phyloP scores from a whole-genome alignment of 2,888 invertebrate genomes.

The Melitaea athalia region DNA sequence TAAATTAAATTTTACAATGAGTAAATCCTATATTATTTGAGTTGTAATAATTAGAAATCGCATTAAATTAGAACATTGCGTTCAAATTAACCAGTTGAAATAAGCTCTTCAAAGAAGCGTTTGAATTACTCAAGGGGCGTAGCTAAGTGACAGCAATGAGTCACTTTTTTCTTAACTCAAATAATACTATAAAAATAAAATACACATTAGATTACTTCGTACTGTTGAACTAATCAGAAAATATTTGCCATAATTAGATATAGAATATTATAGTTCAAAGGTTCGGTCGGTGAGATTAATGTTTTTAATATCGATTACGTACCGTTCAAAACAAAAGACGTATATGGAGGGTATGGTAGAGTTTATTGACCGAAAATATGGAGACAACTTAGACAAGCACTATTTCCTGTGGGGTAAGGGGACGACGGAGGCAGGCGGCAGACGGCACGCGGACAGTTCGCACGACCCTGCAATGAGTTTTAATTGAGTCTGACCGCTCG shows the following conservation, averaged over 20 bases:
- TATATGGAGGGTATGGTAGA: constrained; percentile 36
- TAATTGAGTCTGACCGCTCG: constrained; percentile 67
- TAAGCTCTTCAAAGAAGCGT: too few relatives aligned
- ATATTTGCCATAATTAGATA: not conserved
- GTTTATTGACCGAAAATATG: constrained; percentile 63
- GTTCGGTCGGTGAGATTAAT: not conserved
- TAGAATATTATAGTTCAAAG: not conserved
- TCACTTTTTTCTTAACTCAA: too few relatives aligned
- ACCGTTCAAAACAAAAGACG: not conserved
- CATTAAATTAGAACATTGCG: too few relatives aligned
- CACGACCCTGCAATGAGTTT: constrained; percentile 79
- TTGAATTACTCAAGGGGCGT: too few relatives aligned
- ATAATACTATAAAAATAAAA: too few relatives aligned
- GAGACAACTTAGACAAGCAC: constrained; percentile 62
- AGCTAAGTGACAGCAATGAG: too few relatives aligned
- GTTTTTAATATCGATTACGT: not conserved
- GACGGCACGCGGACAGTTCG: constrained; percentile 58
- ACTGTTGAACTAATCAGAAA: too few relatives aligned
- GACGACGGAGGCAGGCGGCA: constrained; percentile 40
- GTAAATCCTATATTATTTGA: too few relatives aligned
- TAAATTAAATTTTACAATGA: too few relatives aligned
- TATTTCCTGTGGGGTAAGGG: constrained; percentile 71
- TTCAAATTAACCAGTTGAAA: too few relatives aligned
- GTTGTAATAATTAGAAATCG: too few relatives aligned
- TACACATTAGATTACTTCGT: too few relatives aligned